These are phyloP conservation scores for Merops nubicus DNA, from an alignment of 2,113 vertebrate species.

Conservation along the genomic window DNA sequence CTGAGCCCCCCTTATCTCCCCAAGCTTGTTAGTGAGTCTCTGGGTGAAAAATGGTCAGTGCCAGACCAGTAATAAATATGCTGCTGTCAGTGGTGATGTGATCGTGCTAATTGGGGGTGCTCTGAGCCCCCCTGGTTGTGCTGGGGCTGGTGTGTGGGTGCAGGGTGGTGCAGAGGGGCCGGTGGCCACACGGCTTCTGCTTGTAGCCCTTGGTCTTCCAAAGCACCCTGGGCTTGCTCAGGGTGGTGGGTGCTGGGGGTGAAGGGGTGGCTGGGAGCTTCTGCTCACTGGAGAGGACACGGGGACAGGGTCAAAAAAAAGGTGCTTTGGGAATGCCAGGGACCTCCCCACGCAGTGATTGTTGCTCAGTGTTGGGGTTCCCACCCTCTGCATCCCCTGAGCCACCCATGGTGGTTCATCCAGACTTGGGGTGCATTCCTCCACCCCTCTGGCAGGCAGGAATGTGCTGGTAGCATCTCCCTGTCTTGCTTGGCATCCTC, in stretches of 20 bases:
- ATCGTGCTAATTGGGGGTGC: slow-evolving; percentile 75
- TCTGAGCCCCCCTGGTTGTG: not conserved
- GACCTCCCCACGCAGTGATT: accelerated
- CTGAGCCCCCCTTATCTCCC: slow-evolving; percentile 32
- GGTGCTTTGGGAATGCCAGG: not conserved
- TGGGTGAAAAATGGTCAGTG: slow-evolving; percentile 68
- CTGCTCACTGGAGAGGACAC: accelerated
- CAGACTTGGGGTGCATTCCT: accelerated
- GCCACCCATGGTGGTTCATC: not conserved
- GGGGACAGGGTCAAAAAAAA: no score
- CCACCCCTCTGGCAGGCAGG: not conserved
- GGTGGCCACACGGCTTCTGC: not conserved
- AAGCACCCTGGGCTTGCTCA: accelerated
- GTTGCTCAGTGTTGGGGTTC: not conserved
- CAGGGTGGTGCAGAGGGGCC: not conserved
- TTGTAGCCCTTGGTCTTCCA: not conserved
- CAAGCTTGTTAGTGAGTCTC: slow-evolving; percentile 64
- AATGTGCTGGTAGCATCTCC: not conserved
- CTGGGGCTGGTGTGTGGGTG: not conserved
- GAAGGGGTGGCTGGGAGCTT: not conserved
- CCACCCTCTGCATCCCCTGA: not conserved
- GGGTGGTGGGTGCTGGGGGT: not conserved
- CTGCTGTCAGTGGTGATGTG: slow-evolving; percentile 77
- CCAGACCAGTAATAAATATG: slow-evolving; percentile 60
- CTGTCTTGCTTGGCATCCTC: not conserved